These are phyloP conservation scores for Acrobasis consociella DNA, from an alignment of 2,888 invertebrate species.

Conservation along the genomic window DNA sequence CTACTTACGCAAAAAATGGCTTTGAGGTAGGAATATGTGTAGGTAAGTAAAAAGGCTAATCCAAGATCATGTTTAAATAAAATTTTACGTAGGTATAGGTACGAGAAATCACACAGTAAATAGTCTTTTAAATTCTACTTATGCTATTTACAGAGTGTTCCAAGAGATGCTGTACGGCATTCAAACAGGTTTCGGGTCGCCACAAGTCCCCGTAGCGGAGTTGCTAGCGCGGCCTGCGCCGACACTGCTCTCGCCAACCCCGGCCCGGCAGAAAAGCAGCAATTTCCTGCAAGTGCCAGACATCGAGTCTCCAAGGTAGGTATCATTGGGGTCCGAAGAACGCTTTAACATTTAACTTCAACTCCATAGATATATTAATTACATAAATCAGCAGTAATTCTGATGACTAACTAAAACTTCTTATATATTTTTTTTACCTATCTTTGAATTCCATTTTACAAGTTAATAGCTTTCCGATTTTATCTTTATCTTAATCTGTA, in stretches of 20 bases:
- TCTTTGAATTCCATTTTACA: no score
- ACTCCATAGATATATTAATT: no score
- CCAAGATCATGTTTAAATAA: no score
- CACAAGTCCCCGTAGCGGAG: constrained; percentile 96
- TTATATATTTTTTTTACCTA: no score
- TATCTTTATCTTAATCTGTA: no score
- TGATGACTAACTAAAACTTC: no score
- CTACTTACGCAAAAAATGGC: no score
- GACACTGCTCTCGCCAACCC: constrained; percentile 92
- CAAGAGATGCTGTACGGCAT: constrained; percentile 98
- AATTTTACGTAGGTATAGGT: no score
- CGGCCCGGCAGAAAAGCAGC: constrained; percentile 92
- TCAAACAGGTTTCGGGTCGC: constrained; percentile 95
- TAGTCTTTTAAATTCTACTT: background rate
- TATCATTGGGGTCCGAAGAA: background rate
- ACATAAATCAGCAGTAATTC: no score
- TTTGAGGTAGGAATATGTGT: no score
- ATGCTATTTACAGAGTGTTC: constrained; percentile 84
- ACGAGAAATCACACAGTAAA: background rate
- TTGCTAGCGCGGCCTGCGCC: constrained; percentile 93
- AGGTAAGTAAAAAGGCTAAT: no score
- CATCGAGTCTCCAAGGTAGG: constrained; percentile 89
- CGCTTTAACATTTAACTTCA: background rate
- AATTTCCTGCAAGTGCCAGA: constrained; percentile 96
- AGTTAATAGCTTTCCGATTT: no score